phyloP scores from a whole-genome alignment of 1,140 invertebrate species.

The Ridgeia piscesae region DNA sequence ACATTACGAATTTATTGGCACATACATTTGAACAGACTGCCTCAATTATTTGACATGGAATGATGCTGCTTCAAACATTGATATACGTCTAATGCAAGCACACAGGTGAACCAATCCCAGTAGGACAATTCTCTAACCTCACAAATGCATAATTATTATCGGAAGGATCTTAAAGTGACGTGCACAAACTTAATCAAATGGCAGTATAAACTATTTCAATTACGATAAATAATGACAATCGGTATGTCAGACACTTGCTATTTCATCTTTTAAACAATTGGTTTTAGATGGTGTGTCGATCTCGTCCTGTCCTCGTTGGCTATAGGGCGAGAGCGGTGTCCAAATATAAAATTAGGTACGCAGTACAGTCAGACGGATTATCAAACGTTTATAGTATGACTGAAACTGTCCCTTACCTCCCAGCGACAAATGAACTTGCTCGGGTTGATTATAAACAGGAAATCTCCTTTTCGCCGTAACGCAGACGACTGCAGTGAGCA shows the following conservation, averaged over 20 bases:
- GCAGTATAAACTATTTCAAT: not conserved
- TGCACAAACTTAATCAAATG: not conserved
- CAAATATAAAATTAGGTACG: not conserved
- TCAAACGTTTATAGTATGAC: not conserved
- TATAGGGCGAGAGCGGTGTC: not conserved
- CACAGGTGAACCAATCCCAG: not conserved
- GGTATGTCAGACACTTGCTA: not conserved
- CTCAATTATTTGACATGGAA: not conserved
- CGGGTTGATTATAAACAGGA: constrained; percentile 66
- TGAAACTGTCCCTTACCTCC: constrained; percentile 56
- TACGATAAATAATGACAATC: not conserved
- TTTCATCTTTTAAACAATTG: not conserved
- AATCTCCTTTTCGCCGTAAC: not conserved
- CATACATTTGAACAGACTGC: not conserved
- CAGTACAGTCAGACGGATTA: not conserved
- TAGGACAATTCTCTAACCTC: too few relatives aligned
- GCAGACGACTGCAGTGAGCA: not conserved
- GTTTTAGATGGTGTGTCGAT: not conserved
- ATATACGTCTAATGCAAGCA: not conserved
- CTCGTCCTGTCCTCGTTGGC: not conserved
- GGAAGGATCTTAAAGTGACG: not conserved
- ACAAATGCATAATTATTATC: too few relatives aligned
- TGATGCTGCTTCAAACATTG: not conserved
- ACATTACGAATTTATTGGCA: not conserved
- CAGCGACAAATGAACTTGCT: constrained; percentile 71